phyloP scores from a whole-genome alignment of 2,113 vertebrate species.

The Alligator sinensis region DNA sequence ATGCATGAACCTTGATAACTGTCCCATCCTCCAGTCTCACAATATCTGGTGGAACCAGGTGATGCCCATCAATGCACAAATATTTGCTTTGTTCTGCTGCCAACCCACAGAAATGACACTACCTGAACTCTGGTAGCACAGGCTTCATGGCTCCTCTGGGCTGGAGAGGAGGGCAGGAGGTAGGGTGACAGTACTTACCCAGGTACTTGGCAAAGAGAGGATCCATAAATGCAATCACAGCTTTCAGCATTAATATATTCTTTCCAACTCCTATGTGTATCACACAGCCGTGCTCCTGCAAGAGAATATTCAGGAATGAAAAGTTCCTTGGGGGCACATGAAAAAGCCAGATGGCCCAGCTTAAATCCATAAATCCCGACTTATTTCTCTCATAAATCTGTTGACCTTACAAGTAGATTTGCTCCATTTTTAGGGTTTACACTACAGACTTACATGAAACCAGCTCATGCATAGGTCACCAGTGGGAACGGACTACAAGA shows the following conservation, averaged over 20 bases:
- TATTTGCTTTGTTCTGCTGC: neutral
- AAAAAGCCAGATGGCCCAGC: neutral
- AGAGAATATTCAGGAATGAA: neutral
- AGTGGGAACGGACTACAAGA: neutral
- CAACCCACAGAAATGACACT: neutral
- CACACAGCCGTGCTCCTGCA: slow-evolving; percentile 63
- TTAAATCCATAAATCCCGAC: neutral
- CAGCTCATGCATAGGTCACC: neutral
- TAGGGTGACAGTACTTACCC: slow-evolving; percentile 7
- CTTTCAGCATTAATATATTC: slow-evolving; percentile 55
- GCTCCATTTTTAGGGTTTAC: neutral
- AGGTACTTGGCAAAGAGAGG: slow-evolving; percentile 49
- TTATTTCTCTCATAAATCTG: neutral
- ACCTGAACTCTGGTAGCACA: neutral
- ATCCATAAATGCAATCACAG: slow-evolving; percentile 37
- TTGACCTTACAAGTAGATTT: neutral
- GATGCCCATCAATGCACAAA: accelerated
- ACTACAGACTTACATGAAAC: neutral
- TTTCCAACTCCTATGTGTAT: slow-evolving; percentile 38
- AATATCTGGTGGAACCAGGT: neutral
- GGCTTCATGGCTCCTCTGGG: neutral
- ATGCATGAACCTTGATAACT: accelerated
- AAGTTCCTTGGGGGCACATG: no score
- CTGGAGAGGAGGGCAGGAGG: neutral
- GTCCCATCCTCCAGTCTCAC: neutral